phyloP scores from a whole-genome alignment of 2,113 vertebrate genomes.

The Forbesichthys agassizii region DNA sequence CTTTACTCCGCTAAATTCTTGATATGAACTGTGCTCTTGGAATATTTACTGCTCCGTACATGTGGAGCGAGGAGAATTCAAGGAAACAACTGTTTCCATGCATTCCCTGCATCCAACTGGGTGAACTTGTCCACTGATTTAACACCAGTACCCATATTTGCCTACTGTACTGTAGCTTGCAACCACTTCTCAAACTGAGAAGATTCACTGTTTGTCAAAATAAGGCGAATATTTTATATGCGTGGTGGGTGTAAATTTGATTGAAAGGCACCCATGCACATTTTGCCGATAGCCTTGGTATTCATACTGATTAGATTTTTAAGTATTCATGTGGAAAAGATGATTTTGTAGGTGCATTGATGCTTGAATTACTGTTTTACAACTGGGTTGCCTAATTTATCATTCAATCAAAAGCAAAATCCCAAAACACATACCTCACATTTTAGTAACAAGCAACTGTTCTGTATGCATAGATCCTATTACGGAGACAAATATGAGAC shows the following conservation, averaged over 20 bases:
- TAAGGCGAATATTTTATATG: slow-evolving; percentile 18
- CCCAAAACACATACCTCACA: slow-evolving; percentile 19
- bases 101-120: slow-evolving; percentile 2
- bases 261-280: slow-evolving; percentile 11
- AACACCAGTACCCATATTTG: slow-evolving; percentile 2
- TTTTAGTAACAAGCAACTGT: slow-evolving; percentile 6
- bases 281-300: slow-evolving; percentile 2
- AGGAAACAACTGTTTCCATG: slow-evolving; percentile 73
- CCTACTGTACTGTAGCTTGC: not conserved
- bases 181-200: slow-evolving; percentile 24
- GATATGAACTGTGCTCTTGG: slow-evolving; percentile 33
- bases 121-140: slow-evolving; percentile 22
- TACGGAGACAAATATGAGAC: slow-evolving; percentile 21
- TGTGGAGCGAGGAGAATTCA: slow-evolving; percentile 34
- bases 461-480: slow-evolving; percentile 15
- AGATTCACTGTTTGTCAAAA: slow-evolving; percentile 31
- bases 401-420: slow-evolving; percentile 17
- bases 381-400: not conserved
- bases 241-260: slow-evolving; percentile 6
- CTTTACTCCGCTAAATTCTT: slow-evolving; percentile 37
- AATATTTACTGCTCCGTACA: slow-evolving; percentile 22
- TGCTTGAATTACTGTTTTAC: not conserved
- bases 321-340: not conserved
- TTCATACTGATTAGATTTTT: not conserved
- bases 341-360: not conserved